phyloP scores from a whole-genome alignment of 2,888 invertebrate species.

The Aspidiotus rigidus region DNA sequence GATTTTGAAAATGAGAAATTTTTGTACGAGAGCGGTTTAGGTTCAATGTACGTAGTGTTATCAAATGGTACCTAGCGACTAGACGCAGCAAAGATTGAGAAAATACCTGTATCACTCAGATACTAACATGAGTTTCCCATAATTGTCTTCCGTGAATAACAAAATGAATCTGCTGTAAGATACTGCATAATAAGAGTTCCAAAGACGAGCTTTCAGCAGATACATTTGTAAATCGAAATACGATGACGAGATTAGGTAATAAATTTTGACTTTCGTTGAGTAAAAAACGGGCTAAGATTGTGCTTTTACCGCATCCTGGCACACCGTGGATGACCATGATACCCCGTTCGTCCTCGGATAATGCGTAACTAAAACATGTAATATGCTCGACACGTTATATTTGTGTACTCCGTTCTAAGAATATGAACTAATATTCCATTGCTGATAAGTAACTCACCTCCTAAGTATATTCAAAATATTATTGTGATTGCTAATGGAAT shows the following conservation, averaged over 20 bases:
- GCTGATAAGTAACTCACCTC: slow-evolving; percentile 7
- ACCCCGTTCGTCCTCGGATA: slow-evolving; percentile 43
- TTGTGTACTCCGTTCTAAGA: not conserved
- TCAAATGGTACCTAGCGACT: too few relatives aligned
- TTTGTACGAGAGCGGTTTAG: not conserved
- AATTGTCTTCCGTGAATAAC: slow-evolving; percentile 55
- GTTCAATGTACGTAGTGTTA: not conserved
- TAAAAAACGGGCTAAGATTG: slow-evolving; percentile 63
- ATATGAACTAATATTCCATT: not conserved
- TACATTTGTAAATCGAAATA: slow-evolving; percentile 55
- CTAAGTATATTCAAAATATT: slow-evolving; percentile 27
- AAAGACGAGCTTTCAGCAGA: slow-evolving; percentile 58
- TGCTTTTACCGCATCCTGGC: slow-evolving; percentile 76
- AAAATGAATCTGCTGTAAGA: slow-evolving; percentile 65
- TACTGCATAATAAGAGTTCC: slow-evolving; percentile 62
- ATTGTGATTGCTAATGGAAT: slow-evolving; percentile 26
- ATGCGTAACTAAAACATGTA: slow-evolving; percentile 51
- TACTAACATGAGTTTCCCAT: slow-evolving; percentile 36
- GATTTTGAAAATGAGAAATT: not conserved
- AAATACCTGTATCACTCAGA: not conserved
- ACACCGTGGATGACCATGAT: slow-evolving; percentile 62
- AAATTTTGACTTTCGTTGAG: slow-evolving; percentile 43
- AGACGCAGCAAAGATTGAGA: not conserved
- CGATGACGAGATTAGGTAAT: slow-evolving; percentile 41
- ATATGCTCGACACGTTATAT: slow-evolving; percentile 28